Base-by-base conservation (phyloP, 2,113 vertebrate species). In the Oryzias woworae region DNA sequence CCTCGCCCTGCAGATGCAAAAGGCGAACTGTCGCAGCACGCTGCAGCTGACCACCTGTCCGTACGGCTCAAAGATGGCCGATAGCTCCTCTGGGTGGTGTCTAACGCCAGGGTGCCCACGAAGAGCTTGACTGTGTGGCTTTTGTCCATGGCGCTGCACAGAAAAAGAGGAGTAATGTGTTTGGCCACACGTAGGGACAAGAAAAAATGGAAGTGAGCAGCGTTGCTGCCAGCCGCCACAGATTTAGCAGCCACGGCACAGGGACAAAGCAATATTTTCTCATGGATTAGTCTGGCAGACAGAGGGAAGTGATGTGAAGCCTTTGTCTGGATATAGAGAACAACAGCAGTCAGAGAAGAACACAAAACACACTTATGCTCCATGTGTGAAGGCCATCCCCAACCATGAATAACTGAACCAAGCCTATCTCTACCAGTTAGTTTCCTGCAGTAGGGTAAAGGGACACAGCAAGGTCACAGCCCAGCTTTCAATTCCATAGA, bases 11-110 rank as follows among this genome's bases (percentile, higher is more conserved):
- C 80, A 98, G 87, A 87, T 97, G 95, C 36, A 98, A 75, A 98
- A 98, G 42, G 96, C 96, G 41, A 96, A 98, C 86, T 98, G 95
- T 23, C 96, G 94, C 90, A 96, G 94, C 18, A 97, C 94, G 51
- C 95, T 96, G 88, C 96, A 95, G 77, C 94, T 96, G 66, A 95
- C 93, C 86, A 98, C 96, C 54, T 95, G 93, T 58, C 96, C 96
- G 6, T 94, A 88, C 47, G 94, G 89, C 70, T 95, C 89, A 56
- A 98, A 98, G 54, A 98, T 92, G 31, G 94, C 94, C 1, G 92
- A 94, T 73, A 98, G 71, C 83, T 98, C 95, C 63, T 96, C 94
- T 96, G 94, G 36, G 94, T 94, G 45, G 95, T 95, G 76, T 96
- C 94, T 71, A 96, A 91, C 23, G 96, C 94, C 73, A 98, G 92